Percentiles rank a stretch among this genome's conserved stretches.
These are phyloP conservation scores for Anguilla obscura DNA, from an alignment of 2,797 vertebrate species.

Conservation along the genomic window DNA sequence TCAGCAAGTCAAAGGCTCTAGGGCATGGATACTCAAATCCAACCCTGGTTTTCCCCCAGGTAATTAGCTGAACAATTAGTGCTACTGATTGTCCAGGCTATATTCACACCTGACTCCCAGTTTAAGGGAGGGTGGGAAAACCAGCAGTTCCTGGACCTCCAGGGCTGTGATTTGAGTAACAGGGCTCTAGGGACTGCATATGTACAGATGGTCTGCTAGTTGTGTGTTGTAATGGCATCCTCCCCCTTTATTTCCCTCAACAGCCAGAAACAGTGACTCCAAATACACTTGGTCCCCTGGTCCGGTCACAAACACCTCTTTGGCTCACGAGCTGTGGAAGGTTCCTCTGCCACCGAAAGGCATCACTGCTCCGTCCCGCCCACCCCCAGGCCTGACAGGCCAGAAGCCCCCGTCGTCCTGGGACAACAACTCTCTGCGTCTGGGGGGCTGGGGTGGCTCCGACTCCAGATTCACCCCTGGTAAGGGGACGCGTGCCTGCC, in stretches of 20 bases:
- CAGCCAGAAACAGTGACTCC: conserved; percentile 98
- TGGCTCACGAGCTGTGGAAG: conserved; percentile 99
- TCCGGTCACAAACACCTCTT: conserved; percentile 94
- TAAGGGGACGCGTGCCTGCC: conserved; percentile 59
- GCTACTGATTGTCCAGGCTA: too few species aligned
- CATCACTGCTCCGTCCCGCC: conserved; percentile 93
- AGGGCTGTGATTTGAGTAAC: too few species aligned
- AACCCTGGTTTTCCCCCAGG: too few species aligned
- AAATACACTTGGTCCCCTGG: conserved; percentile 89
- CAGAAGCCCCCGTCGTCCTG: conserved; percentile 90
- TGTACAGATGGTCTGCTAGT: neutral
- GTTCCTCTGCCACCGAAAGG: conserved; percentile 95
- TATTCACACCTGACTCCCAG: too few species aligned
- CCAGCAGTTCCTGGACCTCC: too few species aligned
- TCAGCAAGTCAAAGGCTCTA: neutral
- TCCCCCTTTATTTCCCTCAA: conserved; percentile 11
- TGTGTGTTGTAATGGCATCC: neutral
- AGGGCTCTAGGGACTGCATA: too few species aligned
- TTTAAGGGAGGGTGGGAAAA: too few species aligned
- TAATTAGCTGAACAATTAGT: too few species aligned
- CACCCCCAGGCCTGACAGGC: conserved; percentile 92
- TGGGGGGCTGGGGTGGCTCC: conserved; percentile 85
- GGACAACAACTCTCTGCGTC: conserved; percentile 84
- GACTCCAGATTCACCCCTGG: conserved; percentile 96
- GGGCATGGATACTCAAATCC: too few species aligned